A percentile compares a stretch with the other conserved stretches of the same genome.
Conservation (phyloP, 2,113 vertebrate species). For the Rattus norvegicus region GRCr8 NC_086025.1:135735001-135735500, state of each 20-base stretch:
- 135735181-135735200: not conserved
- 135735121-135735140: not conserved
- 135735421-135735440: constrained; percentile 34
- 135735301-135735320: not conserved
- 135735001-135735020: not conserved
- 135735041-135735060: not conserved
- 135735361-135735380: not conserved
- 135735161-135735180: not conserved
- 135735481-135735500: not conserved
- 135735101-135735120: not conserved
- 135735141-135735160: too few relatives aligned
- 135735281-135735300: constrained; percentile 4
- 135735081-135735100: not conserved
- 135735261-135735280: not conserved
- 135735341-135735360: not conserved
- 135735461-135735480: constrained; percentile 9
- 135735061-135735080: not conserved
- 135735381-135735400: not conserved
- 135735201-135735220: not conserved
- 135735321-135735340: not conserved
- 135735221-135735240: not conserved
- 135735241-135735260: constrained; percentile 9
- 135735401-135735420: not conserved
- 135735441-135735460: not conserved
- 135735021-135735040: too few relatives aligned